Base-by-base conservation (phyloP, 2,888 invertebrate genomes). In the Dichetophora obliterata region DNA sequence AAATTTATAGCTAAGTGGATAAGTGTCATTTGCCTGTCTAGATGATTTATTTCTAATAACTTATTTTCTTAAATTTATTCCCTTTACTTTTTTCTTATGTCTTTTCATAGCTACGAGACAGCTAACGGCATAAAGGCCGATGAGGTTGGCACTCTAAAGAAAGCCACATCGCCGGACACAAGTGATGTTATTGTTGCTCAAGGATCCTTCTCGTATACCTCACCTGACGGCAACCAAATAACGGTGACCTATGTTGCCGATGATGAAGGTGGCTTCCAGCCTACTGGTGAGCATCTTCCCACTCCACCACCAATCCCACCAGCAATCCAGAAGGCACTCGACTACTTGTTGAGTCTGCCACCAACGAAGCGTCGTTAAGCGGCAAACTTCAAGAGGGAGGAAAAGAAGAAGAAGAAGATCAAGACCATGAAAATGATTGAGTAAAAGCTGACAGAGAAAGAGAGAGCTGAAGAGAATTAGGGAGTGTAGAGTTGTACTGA, bases 81-180 rank as follows among this genome's bases (percentile, higher is more conserved):
- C 8, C n/a, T n/a, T n/a, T n/a, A 37, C n/a, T 59, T 24, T 57
- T 34, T 57, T 59, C 70, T 61, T 63, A n/a, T 4, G 2, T 61
- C n/a, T 22, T 4, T 78, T 75, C 81, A 24, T 87, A 95, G 95
- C 86, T 95, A 92, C 85, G 95, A 95, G 90, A 93, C 95, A 24
- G 95, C 93, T 77, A 95, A 95, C 85, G 95, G 95, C 76, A 95
- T 95, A 77, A 93, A 95, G 86, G 94, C 94, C 1, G 93, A 95
- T 86, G 95, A 95, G 89, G 87, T 92, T 19, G 95, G 95, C 19
- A 93, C 94, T 34, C 88, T 95, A 83, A 95, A 95, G 90, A 93
- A 93, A 85, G 93, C 93, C 9, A 91, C 91, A 72, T 91, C 93
- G 70, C 91, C 94, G 0, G 93, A 95, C 80, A 90, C 91, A 5